phyloP scores from a whole-genome alignment of 2,113 vertebrate genomes.

The Bujurquina vittata region DNA sequence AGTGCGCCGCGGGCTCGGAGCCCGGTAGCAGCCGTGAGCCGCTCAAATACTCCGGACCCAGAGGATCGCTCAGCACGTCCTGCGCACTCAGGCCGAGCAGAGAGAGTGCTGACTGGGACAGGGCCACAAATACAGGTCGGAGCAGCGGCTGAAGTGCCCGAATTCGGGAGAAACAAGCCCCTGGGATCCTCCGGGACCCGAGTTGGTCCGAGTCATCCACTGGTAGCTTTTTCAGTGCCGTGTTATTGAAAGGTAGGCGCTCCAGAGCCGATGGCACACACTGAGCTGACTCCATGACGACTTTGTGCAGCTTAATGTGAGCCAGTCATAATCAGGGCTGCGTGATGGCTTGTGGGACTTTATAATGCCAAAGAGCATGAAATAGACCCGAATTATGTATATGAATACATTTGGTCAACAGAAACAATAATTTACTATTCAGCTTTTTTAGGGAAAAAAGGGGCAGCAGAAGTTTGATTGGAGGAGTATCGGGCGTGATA shows the following conservation, averaged over 20 bases:
- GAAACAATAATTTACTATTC: neutral
- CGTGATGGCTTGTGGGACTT: neutral
- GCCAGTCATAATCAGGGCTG: neutral
- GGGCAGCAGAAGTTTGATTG: neutral
- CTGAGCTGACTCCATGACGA: constrained; percentile 44
- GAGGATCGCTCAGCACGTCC: constrained; percentile 65
- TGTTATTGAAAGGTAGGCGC: constrained; percentile 83
- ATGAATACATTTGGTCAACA: neutral
- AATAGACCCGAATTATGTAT: neutral
- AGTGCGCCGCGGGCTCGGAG: constrained; percentile 87
- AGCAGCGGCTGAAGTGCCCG: constrained; percentile 71
- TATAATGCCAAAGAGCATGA: neutral
- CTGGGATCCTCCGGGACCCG: constrained; percentile 78
- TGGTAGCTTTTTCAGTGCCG: constrained; percentile 80
- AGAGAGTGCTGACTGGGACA: constrained; percentile 80
- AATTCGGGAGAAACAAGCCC: constrained; percentile 84
- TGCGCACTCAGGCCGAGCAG: constrained; percentile 79
- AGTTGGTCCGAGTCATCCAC: constrained; percentile 78
- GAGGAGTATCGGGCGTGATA: neutral
- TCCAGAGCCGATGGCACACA: constrained; percentile 55
- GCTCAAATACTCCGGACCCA: constrained; percentile 83
- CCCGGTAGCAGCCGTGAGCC: constrained; percentile 84
- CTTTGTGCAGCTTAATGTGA: neutral
- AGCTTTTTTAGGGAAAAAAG: neutral
- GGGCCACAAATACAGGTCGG: constrained; percentile 80